Base-by-base conservation (phyloP, 1,140 invertebrate genomes). In the Lepidurus couesii region DNA sequence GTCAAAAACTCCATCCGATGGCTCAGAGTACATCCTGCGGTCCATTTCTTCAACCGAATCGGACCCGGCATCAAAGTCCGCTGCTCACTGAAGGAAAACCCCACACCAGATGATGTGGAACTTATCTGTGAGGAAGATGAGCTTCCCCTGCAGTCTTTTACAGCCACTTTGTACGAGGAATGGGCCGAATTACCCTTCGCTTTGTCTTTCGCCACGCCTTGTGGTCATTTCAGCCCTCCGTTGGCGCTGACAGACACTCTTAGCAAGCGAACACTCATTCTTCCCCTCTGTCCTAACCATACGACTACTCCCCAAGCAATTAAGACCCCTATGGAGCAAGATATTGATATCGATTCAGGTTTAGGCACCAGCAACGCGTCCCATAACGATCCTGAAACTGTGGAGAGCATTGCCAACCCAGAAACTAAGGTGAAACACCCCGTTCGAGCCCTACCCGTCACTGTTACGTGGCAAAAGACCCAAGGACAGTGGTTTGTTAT, bases 401-500 rank as follows among this genome's bases (percentile, higher is more conserved):
- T 13, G 1, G 21, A 65, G 21, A 7, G 53, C 13, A 65, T 13
- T 7, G 7, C 16, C 21, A 65, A 65, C 53, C 6, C 53, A 7
- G 16, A 11, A 65, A 65, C 9, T 11, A 16, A 10, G 79, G 77
- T 43, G 44, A 81, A 13, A 79, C 81, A 26, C 53, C 53, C 47
- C 44, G 44, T 79, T 21, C 77, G 80, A 11, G 81, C 81, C 34
- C 53, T 79, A 53, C 81, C 83, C 34, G 81, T 81, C 43, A 77
- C 82, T 24, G n/a, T 84, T 11, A 83, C 82, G 26, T 78, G 77
- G 75, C 83, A 84, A 76, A 74, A 81, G 73, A 73, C 79, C 16
- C 87, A 88, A 80, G 88, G 87, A 42, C 87, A 88, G 73, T 86
- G 86, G 0, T 91, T 87, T 79, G 83, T 91, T 47, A 86, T 88